Base-by-base conservation (phyloP, 2,888 invertebrate genomes). In the Leptura quadrifasciata region DNA sequence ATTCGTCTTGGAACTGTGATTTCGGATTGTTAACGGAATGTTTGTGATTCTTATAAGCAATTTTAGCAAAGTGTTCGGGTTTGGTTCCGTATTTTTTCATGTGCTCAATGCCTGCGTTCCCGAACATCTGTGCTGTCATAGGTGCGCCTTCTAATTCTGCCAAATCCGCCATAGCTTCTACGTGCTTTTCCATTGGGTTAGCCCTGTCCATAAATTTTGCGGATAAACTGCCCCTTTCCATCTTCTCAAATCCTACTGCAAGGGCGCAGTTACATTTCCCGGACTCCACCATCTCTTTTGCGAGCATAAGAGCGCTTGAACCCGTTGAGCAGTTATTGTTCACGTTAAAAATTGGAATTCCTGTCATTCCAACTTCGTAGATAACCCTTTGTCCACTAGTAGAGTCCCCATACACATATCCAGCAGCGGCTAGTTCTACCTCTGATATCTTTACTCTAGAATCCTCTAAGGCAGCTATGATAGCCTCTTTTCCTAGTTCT, bases 251-350 rank as follows among this genome's bases (percentile, higher is more conserved):
- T 4, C 99, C 99, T 35, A 98, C 90, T 0, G 98, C 98, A 74
- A 99, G 90, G 0, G 96, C 94, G 86, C 98, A 96, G 84, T 98
- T 95, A 17, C 94, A 93, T 84, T 94, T 91, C 12, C 97, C 98
- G 78, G 95, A 94, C 90, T 97, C 95, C n/a, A 99, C 91, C 20
- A 98, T 92, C 89, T 98, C 97, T 87, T 97, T 97, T 0, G 95
- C 97, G 85, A 99, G 91, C 86, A 94, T 93, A 3, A 99, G 89
- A 0, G 99, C 99, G 72, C 95, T 96, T 0, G 98, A 96, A 31
- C 99, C 99, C 0, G 98, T 98, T 0, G 99, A 95, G 88, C 99
- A 99, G 87, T 98, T 98, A 88, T 99, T 99, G 90, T 99, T 99
- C 15, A 99, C 98, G 90, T 99, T 99, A 90, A 95, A 97, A 81